phyloP scores from a whole-genome alignment of 1,140 invertebrate species.

The Lepidurus couesii region DNA sequence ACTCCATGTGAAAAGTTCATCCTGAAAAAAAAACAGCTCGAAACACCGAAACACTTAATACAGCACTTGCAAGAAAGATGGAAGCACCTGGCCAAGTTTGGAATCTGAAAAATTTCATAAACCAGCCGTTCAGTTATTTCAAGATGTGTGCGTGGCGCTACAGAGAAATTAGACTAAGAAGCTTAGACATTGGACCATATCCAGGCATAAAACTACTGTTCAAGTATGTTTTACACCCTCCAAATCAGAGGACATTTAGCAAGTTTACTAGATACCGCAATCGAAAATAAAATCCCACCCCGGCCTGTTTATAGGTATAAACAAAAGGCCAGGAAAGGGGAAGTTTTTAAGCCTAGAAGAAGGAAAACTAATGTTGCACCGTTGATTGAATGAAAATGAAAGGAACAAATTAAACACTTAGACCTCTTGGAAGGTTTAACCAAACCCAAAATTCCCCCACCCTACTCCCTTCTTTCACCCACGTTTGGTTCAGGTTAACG shows the following conservation, averaged over 20 bases:
- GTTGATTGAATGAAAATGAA: background rate
- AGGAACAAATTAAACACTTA: background rate
- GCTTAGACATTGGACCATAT: conserved; percentile 2
- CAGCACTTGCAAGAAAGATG: conserved; percentile 2
- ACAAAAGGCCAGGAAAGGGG: background rate
- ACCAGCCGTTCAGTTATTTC: background rate
- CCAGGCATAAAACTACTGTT: background rate
- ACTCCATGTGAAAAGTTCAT: background rate
- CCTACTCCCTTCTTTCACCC: background rate
- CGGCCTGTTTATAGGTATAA: background rate
- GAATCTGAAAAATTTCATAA: background rate
- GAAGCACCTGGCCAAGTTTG: background rate
- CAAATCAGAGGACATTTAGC: background rate
- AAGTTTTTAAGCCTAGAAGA: background rate
- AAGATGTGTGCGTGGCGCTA: background rate
- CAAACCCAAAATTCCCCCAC: background rate
- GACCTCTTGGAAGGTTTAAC: background rate
- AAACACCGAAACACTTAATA: background rate
- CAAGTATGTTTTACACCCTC: background rate
- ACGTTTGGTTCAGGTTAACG: background rate
- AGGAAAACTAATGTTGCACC: background rate
- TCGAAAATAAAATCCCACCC: background rate
- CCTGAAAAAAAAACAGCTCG: background rate
- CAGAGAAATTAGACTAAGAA: background rate
- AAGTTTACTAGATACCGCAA: background rate